Evolutionary conservation across 2,888 invertebrate species (phyloP), one percentile per base, ranked within the genome.

Genomic region (Campaea margaritaria): DNA sequence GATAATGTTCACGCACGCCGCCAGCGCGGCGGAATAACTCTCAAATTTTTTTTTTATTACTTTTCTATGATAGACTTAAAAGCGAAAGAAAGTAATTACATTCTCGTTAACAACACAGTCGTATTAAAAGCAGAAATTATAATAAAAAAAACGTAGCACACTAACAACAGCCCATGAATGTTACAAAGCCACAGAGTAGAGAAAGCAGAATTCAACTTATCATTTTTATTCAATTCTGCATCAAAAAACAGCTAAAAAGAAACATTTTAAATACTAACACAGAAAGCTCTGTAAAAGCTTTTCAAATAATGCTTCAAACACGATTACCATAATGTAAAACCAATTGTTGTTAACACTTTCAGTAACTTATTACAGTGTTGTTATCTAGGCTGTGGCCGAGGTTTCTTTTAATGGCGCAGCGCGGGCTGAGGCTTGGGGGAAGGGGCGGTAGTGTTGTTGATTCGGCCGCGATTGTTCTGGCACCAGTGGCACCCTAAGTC

Each of bases 331-430:
- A 21, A 7, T 21, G 9, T 34, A 41, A 34, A 27, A 48, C 16
- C 1, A 47, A 21, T 28, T 21, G 4, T 11, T 39, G 11, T 43
- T 8, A 21, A 21, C 0, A 45, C n/a, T 4, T 48, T 44, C 38
- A 43, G 50, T 10, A 10, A 28, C 31, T n/a, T 21, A 46, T n/a
- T n/a, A 31, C 41, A 49, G 31, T 59, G 60, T 58, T 70, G 67
- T 72, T 64, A 31, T 28, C 44, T 82, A 78, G 62, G 61, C 87
- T 91, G 83, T 86, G 85, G 68, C 62, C 13, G 36, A 62, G 69
- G 73, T 78, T 77, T 71, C 67, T 68, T 75, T 74, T 76, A 31
- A 67, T 57, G 64, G 70, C 53, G 61, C 58, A 28, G 63, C 34
- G 64, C 43, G 58, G 60, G 48, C 48, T 42, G 61, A 41, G 58